Base-by-base conservation (phyloP, 2,888 invertebrate genomes). In the Lepidocyrtoides sp. region DNA sequence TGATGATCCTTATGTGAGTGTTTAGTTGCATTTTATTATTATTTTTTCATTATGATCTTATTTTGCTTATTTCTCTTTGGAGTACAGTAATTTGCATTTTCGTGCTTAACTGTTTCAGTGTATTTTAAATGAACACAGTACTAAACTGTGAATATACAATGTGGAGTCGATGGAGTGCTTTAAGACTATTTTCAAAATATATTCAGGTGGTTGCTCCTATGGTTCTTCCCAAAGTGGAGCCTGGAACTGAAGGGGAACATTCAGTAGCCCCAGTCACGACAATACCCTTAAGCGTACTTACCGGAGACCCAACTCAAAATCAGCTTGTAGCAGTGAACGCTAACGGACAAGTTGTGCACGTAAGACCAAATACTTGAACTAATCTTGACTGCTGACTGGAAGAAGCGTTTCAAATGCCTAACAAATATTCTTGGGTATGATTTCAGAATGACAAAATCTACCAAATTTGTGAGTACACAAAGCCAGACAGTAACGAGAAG, bases 211-310 rank as follows among this genome's bases (percentile, higher is more conserved):
- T 96, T 63, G 97, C 97, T 92, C 98, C 97, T 94, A 97, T 98
- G 96, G 96, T 97, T 94, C 97, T 98, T 95, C 97, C 96, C 12
- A 96, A 98, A 97, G 97, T 98, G 94, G 98, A 98, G 95, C 97
- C 97, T 41, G 96, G 96, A 95, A 97, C 97, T 94, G 97, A 97
- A 44, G 97, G 97, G 93, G 96, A 96, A 12, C 29, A 23, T 77
- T 77, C 77, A 36, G 32, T 54, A 5, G 20, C 32, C 14, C 79
- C 79, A 10, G 66, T 90, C 14, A 92, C 92, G 77, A 89, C 92
- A 63, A 92, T 92, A 72, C 92, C 92, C 0, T 54, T 92, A 32
- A 91, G 89, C 20, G 94, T 93, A 4, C 89, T 94, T 2, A 94
- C 94, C n/a, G 94, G 94, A 10, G 93, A 94, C 51, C 93, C 94